Base-by-base conservation (phyloP, 2,113 vertebrate genomes). In the Cyrtonyx montezumae region DNA sequence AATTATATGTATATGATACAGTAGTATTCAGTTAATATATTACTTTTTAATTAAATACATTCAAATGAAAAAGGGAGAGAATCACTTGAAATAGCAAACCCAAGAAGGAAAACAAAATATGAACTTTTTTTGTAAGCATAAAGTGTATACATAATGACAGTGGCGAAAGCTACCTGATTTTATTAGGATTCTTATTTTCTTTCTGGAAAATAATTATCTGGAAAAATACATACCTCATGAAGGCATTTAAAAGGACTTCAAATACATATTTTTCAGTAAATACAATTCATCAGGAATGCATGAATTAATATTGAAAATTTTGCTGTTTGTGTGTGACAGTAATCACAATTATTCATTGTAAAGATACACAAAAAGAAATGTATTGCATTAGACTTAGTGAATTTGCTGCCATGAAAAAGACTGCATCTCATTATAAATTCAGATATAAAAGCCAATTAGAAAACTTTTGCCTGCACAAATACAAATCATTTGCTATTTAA, bases 381-480 rank as follows among this genome's bases (percentile, higher is more conserved):
- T 32, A 40, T 16, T 56, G 14, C n/a, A 62, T 45, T 23, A 56
- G 42, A 66, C 45, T 26, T 74, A 34, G n/a, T 18, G 68, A 68
- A 46, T 69, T 36, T 79, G n/a, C 21, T 79, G 37, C 55, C 61
- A 69, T 76, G 71, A 56, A 55, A 59, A 88, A 42, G 32, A 62
- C 20, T 26, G 22, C 34, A 69, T 43, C 40, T 73, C 23, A 30
- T 9, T 18, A 25, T 32, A 19, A 45, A 76, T 19, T 79, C 34
- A 63, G 48, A 65, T 34, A 14, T 20, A 68, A 43, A 76, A 45
- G 12, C 32, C 53, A 61, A 26, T 25, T 43, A 49, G 0, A 0
- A 56, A 93, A 56, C 49, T 77, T 8, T 11, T 23, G 59, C 25
- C 69, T 51, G 56, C 59, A 86, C 19, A 86, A 70, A 76, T 5